These are phyloP conservation scores for Andrena camellia DNA, from an alignment of 2,888 invertebrate species.

Conservation along the genomic window DNA sequence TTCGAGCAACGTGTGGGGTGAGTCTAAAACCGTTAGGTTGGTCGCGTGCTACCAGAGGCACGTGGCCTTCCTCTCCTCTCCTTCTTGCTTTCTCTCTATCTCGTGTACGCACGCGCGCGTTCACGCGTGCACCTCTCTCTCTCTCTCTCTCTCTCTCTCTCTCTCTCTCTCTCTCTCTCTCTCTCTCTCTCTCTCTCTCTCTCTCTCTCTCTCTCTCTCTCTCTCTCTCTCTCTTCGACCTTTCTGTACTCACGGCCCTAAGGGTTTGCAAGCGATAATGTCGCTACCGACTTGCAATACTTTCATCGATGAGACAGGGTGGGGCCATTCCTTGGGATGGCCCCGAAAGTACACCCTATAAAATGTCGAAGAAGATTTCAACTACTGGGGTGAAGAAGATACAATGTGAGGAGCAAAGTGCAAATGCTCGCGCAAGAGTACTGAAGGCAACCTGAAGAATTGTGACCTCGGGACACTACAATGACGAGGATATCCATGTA, in stretches of 20 bases:
- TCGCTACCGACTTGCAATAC: constrained; percentile 1
- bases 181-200: background rate
- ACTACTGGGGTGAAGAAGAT: too few species aligned
- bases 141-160: background rate
- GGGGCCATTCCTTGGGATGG: too few species aligned
- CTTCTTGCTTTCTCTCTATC: constrained; percentile 41
- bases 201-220: background rate
- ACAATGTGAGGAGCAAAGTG: too few species aligned
- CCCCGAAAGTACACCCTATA: too few species aligned
- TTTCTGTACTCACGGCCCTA: constrained; percentile 13
- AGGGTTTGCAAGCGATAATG: background rate
- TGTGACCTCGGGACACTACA: background rate
- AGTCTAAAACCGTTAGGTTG: constrained; percentile 84
- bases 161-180: background rate
- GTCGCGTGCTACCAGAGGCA: constrained; percentile 83
- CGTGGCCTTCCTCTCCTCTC: constrained; percentile 79
- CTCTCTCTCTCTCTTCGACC: background rate
- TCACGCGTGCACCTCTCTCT: constrained; percentile 46
- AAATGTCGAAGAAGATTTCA: too few species aligned
- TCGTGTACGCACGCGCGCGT: constrained; percentile 66
- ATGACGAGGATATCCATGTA: background rate
- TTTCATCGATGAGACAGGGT: background rate
- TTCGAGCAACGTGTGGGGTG: constrained; percentile 79
- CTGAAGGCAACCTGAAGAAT: too few species aligned
- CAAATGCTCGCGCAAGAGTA: too few species aligned